phyloP scores from a whole-genome alignment of 2,888 invertebrate genomes.

The Epirrhoe tristata region DNA sequence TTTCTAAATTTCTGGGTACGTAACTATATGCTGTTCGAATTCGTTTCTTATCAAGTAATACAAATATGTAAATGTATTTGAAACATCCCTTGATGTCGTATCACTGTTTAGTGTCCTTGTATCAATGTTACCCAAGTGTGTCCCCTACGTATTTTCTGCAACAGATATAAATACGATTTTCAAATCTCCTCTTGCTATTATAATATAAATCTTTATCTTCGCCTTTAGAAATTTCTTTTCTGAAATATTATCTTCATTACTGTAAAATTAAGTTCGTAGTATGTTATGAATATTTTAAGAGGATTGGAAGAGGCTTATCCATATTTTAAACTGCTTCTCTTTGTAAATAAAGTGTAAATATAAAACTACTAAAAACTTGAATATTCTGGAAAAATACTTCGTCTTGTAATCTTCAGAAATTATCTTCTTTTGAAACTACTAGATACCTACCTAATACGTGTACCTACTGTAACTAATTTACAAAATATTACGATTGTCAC shows the following conservation, averaged over 20 bases:
- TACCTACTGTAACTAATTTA: background rate
- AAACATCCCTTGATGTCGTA: conserved; percentile 29
- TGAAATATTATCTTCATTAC: conserved; percentile 12
- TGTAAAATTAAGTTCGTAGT: conserved; percentile 18
- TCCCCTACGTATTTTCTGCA: conserved; percentile 19
- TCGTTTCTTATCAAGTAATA: conserved; percentile 18
- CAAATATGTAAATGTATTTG: conserved; percentile 19
- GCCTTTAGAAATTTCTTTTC: conserved; percentile 39
- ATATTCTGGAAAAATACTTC: conserved; percentile 31
- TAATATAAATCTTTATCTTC: conserved; percentile 39
- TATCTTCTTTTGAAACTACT: background rate
- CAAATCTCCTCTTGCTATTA: conserved; percentile 20
- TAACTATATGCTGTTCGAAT: conserved; percentile 7
- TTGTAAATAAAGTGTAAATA: conserved; percentile 68
- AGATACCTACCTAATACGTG: background rate
- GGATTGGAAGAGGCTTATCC: conserved; percentile 59
- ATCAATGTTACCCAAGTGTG: conserved; percentile 26
- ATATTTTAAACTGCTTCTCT: conserved; percentile 58
- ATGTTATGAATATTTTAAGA: conserved; percentile 51
- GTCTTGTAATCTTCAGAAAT: background rate
- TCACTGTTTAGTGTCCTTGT: conserved; percentile 25
- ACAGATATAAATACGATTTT: conserved; percentile 12
- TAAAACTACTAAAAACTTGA: conserved; percentile 28
- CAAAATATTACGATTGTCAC: background rate
- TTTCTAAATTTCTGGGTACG: conserved; percentile 2